These are phyloP conservation scores for Agapostemon virescens DNA, from an alignment of 2,888 invertebrate species.

Conservation along the genomic window DNA sequence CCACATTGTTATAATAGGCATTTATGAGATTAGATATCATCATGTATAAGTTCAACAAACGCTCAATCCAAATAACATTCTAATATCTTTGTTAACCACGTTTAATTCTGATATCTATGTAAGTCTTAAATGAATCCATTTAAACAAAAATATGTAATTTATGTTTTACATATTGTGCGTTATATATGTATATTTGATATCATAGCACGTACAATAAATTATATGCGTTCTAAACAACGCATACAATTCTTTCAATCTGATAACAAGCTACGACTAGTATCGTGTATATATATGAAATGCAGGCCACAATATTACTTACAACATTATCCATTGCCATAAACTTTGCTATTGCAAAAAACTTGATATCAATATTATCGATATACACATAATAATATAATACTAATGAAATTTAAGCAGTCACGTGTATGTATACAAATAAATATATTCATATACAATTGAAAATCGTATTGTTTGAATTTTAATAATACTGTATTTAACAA, in stretches of 20 bases:
- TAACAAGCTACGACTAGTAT: constrained; percentile 53
- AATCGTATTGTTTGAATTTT: constrained; percentile 67
- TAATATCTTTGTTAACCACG: constrained; percentile 31
- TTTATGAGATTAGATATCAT: constrained; percentile 29
- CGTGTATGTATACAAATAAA: constrained; percentile 26
- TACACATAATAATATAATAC: constrained; percentile 23
- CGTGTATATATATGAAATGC: constrained; percentile 44
- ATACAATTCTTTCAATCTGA: constrained; percentile 20
- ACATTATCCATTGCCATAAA: constrained; percentile 44
- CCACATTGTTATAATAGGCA: constrained; percentile 33
- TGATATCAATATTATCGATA: constrained; percentile 26
- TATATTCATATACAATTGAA: constrained; percentile 52
- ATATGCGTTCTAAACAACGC: constrained; percentile 35
- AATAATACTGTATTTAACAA: constrained; percentile 66
- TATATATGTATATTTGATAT: constrained; percentile 34
- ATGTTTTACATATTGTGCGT: constrained; percentile 62
- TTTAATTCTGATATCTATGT: constrained; percentile 25
- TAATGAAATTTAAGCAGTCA: constrained; percentile 34
- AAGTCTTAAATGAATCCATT: constrained; percentile 31
- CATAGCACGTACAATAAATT: constrained; percentile 36
- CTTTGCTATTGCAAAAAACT: constrained; percentile 45
- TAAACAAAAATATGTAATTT: constrained; percentile 38
- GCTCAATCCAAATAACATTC: constrained; percentile 38
- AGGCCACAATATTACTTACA: constrained; percentile 52
- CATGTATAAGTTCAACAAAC: constrained; percentile 37